Percentiles rank a stretch among this genome's conserved stretches.
phyloP scores from a whole-genome alignment of 2,888 invertebrate genomes.

The Oscheius sp. region DNA sequence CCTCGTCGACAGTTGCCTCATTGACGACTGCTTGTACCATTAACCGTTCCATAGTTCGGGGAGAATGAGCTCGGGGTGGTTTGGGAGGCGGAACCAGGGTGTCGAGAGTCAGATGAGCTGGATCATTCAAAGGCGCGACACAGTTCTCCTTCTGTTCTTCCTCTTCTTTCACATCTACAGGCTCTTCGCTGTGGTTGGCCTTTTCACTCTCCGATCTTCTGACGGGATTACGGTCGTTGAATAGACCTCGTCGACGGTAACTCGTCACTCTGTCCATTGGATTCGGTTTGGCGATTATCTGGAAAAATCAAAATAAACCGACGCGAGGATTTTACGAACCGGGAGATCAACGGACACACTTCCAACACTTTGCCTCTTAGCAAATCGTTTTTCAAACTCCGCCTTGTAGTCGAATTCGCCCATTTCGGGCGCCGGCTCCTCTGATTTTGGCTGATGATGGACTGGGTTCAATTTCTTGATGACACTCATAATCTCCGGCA shows the following conservation, averaged over 20 bases:
- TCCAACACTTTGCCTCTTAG: slow-evolving; percentile 3
- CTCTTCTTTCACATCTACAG: background rate
- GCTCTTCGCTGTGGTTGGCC: background rate
- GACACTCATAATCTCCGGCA: slow-evolving; percentile 30
- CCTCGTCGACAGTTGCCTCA: slow-evolving; percentile 6
- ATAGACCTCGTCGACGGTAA: slow-evolving; percentile 24
- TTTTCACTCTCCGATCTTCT: background rate
- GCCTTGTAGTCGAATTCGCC: slow-evolving; percentile 31
- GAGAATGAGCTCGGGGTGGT: slow-evolving; percentile 22
- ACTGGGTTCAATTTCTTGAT: slow-evolving; percentile 31
- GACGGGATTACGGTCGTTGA: slow-evolving; percentile 20
- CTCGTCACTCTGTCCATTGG: slow-evolving; percentile 22
- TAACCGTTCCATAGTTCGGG: slow-evolving; percentile 21
- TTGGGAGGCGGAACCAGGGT: slow-evolving; percentile 19
- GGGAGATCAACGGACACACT: slow-evolving; percentile 24
- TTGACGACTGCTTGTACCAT: slow-evolving; percentile 20
- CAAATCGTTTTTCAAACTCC: slow-evolving; percentile 32
- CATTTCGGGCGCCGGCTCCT: slow-evolving; percentile 25
- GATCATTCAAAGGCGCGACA: background rate
- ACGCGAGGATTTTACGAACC: background rate
- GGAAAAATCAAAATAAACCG: slow-evolving; percentile 7
- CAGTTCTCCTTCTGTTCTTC: slow-evolving; percentile 7
- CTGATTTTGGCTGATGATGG: slow-evolving; percentile 1
- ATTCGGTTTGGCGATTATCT: slow-evolving; percentile 30
- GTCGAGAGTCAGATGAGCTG: background rate